Percentiles rank a stretch among this genome's conserved stretches.
Evolutionary conservation across 2,797 vertebrate species (phyloP).

Genomic region (Apodemus agrarius): DNA sequence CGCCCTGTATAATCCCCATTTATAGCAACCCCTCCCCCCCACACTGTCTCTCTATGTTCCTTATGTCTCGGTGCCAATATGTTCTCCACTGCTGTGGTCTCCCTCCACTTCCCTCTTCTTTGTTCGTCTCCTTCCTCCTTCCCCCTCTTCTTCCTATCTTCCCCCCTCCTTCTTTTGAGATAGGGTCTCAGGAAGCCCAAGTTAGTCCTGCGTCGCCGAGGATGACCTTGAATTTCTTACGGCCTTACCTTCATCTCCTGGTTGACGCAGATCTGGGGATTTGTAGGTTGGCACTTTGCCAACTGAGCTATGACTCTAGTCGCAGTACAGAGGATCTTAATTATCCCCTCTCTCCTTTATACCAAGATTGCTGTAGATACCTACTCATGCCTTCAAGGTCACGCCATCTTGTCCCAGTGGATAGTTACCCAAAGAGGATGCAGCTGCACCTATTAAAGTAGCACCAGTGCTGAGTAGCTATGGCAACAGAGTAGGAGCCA

Average conservation of each 20-base stretch:
- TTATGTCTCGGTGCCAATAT: not conserved
- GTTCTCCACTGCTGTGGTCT: not conserved
- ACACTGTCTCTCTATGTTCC: not conserved
- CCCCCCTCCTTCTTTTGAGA: not conserved
- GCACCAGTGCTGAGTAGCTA: not conserved
- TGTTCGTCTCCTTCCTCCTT: too few relatives aligned
- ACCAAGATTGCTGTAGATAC: not conserved
- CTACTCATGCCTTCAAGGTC: not conserved
- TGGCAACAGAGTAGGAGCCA: not conserved
- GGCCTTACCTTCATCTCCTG: not conserved
- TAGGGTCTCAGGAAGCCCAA: not conserved
- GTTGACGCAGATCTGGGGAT: not conserved
- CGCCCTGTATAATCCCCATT: not conserved
- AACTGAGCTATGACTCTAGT: not conserved
- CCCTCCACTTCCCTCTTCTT: not conserved
- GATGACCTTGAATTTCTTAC: not conserved
- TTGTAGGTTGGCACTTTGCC: not conserved
- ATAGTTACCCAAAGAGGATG: not conserved
- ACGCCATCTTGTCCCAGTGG: not conserved
- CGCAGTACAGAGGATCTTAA: not conserved
- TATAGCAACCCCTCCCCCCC: not conserved
- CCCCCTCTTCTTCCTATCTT: too few relatives aligned
- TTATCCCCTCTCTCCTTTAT: not conserved
- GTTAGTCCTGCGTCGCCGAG: not conserved
- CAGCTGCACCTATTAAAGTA: conserved; percentile 7